Evolutionary conservation across 2,888 invertebrate species (phyloP), one percentile per base, ranked within the genome.

Genomic region (Xylota segnis): DNA sequence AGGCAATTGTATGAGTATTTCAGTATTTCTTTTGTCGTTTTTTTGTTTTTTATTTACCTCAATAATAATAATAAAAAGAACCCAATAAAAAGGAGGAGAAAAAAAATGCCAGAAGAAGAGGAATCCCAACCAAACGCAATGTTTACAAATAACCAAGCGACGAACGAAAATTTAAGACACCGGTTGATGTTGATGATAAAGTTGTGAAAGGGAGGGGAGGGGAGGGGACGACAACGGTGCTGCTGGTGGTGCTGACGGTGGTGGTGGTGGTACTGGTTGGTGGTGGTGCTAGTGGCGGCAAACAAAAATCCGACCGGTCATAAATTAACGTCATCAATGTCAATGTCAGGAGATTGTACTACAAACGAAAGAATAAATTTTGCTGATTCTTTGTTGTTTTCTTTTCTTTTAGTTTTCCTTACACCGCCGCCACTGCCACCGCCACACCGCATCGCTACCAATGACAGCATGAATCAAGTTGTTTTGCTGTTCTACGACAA

Each of bases 321-420:
- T 84, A 84, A 84, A 79, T 84, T 84, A 79, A 70, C 70, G 52
- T 84, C 79, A 79, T 79, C 84, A 84, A 84, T 79, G 83, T 84
- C 79, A 84, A 79, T 84, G 84, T 79, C 84, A 79, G 65, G 40
- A 63, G 54, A 61, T 71, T 77, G 45, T 47, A 54, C 52, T 50
- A 77, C 66, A 77, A 66, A 78, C 74, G 63, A 74, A 83, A 50
- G 79, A 58, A 83, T 75, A 79, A 16, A 84, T 61, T 76, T 54
- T 59, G 54, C 65, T 12, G 18, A 29, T 16, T 34, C 10, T 32
- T 61, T 52, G 16, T 58, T 66, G n/a, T 72, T 0, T 70, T 56
- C 7, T 59, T n/a, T n/a, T 71, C 14, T 61, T 72, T 40, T 59
- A 50, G 58, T 50, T 34, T 70, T 71, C 10, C 27, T 2, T 18